Conservation (phyloP, 1,140 invertebrate genomes). For the Scaptomyza montana region DNA sequence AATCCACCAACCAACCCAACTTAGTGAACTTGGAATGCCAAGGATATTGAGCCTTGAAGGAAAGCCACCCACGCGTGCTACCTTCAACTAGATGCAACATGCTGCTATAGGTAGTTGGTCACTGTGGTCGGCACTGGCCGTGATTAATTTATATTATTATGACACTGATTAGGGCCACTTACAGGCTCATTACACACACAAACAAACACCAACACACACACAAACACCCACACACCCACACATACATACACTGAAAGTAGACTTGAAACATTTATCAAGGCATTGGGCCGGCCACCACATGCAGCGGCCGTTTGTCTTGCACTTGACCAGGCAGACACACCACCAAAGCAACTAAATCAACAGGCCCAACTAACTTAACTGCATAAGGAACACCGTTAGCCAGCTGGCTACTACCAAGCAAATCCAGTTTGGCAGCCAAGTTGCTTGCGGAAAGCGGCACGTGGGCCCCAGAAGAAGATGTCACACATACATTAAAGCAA, state of each 20-base stretch:
- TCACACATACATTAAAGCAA: too few relatives aligned
- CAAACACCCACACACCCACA: constrained; percentile 37
- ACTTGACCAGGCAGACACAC: constrained; percentile 59
- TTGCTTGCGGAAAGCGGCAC: too few relatives aligned
- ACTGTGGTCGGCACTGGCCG: constrained; percentile 22
- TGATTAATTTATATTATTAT: constrained; percentile 82
- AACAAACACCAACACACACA: constrained; percentile 31
- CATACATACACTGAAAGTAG: constrained; percentile 14
- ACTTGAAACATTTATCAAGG: constrained; percentile 67
- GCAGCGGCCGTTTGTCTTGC: constrained; percentile 77
- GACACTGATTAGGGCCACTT: constrained; percentile 80
- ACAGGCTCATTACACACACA: constrained; percentile 74
- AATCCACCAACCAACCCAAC: constrained; percentile 15
- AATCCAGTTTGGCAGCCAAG: neutral
- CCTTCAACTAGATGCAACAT: constrained; percentile 28
- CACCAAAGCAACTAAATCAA: constrained; percentile 44
- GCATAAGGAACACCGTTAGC: neutral
- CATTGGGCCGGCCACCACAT: constrained; percentile 69
- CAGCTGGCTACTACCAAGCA: neutral
- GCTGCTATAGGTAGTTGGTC: constrained; percentile 52
- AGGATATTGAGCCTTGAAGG: too few relatives aligned
- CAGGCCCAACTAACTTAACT: constrained; percentile 10
- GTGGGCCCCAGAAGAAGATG: too few relatives aligned
- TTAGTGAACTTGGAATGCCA: neutral
- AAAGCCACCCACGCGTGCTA: neutral